These are phyloP conservation scores for Rhea pennata DNA, from an alignment of 2,113 vertebrate genomes.

Conservation along the genomic window DNA sequence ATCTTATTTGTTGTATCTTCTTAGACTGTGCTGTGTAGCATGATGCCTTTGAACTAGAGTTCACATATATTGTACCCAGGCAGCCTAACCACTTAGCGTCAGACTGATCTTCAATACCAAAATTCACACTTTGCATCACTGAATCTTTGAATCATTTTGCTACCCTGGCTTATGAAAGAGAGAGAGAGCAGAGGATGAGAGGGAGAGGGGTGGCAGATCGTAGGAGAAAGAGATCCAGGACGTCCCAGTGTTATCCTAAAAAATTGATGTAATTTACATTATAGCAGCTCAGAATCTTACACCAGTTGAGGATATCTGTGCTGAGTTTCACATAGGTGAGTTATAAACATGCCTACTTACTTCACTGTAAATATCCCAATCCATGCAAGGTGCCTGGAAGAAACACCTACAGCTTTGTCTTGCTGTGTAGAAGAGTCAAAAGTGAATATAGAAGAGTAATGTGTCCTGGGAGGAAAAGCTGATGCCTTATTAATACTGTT, in stretches of 20 bases:
- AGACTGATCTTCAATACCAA: neutral
- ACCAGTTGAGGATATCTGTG: neutral
- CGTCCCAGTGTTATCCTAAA: neutral
- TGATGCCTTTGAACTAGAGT: neutral
- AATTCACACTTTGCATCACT: neutral
- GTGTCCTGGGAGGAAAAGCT: neutral
- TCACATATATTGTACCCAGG: neutral
- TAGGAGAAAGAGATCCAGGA: neutral
- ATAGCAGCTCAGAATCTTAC: neutral
- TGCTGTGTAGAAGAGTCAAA: neutral
- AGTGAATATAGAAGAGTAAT: neutral
- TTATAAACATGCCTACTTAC: neutral
- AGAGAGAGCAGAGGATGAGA: neutral
- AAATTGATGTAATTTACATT: neutral
- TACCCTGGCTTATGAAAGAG: neutral
- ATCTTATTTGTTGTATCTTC: accelerated
- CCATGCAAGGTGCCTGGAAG: neutral
- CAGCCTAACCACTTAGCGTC: neutral
- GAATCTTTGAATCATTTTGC: neutral
- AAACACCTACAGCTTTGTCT: neutral
- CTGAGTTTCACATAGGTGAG: neutral
- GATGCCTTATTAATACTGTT: neutral
- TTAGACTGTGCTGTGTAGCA: neutral
- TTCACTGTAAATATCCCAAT: neutral
- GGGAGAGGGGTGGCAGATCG: neutral